Base-by-base conservation (phyloP, 2,113 vertebrate species). In the Nycticorax nycticorax region DNA sequence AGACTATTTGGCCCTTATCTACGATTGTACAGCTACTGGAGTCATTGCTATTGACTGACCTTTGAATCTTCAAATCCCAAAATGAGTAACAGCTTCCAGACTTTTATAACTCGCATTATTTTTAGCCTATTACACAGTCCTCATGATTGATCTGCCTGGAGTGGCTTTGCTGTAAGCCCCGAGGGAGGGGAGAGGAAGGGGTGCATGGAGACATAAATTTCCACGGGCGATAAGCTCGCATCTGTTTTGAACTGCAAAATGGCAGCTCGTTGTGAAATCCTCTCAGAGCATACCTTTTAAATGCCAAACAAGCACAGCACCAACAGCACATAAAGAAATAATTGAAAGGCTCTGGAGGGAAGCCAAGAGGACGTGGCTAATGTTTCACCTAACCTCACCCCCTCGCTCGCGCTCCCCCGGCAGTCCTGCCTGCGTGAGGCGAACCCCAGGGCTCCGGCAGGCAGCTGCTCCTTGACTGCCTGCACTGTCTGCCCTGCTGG, bases 351-450 rank as follows among this genome's bases (percentile, higher is more conserved):
- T 56, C 85, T 97, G 98, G 97, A 93, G 79, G 64, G 39, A 68
- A 85, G 97, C 97, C 98, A 98, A 93, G 94, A 88, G 95, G 91
- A 94, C 45, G 9, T 76, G 96, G 98, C 97, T 98, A 98, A 98
- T 97, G 92, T 98, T 98, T 98, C 96, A 98, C 98, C 97, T 97
- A 98, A 97, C 90, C 98, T 98, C 97, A 94, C 95, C 94, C 84
- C 7, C 28, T 90, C 3, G 22, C 79, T 39, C 18, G 71, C 92
- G 89, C 71, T 87, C 75, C 91, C 67, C 69, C 27, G 5, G 66
- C 62, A 27, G 88, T 67, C 92, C 93, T 92, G 94, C 93, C 93
- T 53, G 66, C 45, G 24, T 84, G 95, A 96, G 14, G 47, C 4
- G 67, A 90, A 57, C 83, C 85, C 81, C 88, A 30, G 73, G 50